These are phyloP conservation scores for Bos javanicus DNA, from an alignment of 2,113 vertebrate genomes.

Conservation along the genomic window DNA sequence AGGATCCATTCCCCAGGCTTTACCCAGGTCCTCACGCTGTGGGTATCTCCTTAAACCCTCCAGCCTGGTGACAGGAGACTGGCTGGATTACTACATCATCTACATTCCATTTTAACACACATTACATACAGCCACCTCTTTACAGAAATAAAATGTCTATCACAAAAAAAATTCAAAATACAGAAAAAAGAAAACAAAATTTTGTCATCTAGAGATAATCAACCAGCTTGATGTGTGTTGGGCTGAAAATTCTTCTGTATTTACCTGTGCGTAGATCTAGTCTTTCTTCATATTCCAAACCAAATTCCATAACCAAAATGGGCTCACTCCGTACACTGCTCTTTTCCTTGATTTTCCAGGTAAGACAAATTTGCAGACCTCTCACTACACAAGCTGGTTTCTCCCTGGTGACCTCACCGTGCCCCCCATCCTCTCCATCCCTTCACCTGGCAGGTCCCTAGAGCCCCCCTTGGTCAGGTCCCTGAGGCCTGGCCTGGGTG, in stretches of 20 bases:
- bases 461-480: not conserved
- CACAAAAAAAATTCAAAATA: not conserved
- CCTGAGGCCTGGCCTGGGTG: not conserved
- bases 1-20: not conserved
- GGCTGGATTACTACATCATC: no score
- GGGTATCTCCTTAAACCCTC: not conserved
- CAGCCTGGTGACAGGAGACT: not conserved
- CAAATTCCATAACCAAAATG: not conserved
- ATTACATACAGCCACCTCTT: not conserved
- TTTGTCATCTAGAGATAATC: not conserved
- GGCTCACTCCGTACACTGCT: not conserved
- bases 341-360: not conserved
- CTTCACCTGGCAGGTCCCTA: not conserved
- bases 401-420: not conserved
- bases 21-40: fast-evolving
- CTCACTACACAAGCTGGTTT: not conserved
- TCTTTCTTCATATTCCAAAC: not conserved
- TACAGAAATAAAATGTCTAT: not conserved
- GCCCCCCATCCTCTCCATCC: not conserved
- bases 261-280: not conserved
- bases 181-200: not conserved
- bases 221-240: not conserved
- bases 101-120: not conserved
- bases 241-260: not conserved
- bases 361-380: not conserved